Base-by-base conservation (phyloP, 2,888 invertebrate species). In the Agonopterix alstromeriana region DNA sequence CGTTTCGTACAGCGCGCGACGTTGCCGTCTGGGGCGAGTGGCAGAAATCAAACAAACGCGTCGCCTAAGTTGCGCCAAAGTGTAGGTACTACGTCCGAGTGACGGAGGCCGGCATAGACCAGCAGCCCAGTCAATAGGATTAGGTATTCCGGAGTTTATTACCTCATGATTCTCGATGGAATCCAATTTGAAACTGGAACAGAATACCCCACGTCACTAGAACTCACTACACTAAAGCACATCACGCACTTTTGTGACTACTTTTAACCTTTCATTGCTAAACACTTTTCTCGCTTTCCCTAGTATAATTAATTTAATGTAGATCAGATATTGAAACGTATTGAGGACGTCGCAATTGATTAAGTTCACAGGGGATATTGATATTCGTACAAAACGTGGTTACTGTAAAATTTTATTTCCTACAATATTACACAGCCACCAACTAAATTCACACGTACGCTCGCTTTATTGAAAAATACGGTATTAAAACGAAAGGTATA, bases 171-270 rank as follows among this genome's bases (percentile, higher is more conserved):
- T 67, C 65, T 70, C 65, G 57, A 60, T 60, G 64, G 78, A 63
- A 84, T 87, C 87, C 86, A 87, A 87, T 80, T 81, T 84, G 85
- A 63, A 67, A 67, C 56, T 53, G 57, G 61, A 63, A 58, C 57
- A 58, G 57, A 53, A 55, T 60, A 59, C 60, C 55, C 55, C 54
- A 58, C 59, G 59, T 66, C 68, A 67, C 63, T 61, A 53, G 65
- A 63, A 52, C 56, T 60, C 54, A 61, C 64, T 51, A 56, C 61
- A 67, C 66, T 61, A 56, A 64, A 58, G 61, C 67, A 73, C 79
- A 82, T 80, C 67, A 77, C 78, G 75, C 65, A 63, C 57, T 55
- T 43, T 49, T 48, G 54, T 45, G 49, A 50, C 47, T 47, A 51
- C 47, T 35, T 54, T 55, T 56, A 67, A 42, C 46, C 51, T 45